A percentile compares a stretch with the other conserved stretches of the same genome.
Evolutionary conservation across 2,888 invertebrate genomes (phyloP).

Genomic region (Cheilosia pagana): DNA sequence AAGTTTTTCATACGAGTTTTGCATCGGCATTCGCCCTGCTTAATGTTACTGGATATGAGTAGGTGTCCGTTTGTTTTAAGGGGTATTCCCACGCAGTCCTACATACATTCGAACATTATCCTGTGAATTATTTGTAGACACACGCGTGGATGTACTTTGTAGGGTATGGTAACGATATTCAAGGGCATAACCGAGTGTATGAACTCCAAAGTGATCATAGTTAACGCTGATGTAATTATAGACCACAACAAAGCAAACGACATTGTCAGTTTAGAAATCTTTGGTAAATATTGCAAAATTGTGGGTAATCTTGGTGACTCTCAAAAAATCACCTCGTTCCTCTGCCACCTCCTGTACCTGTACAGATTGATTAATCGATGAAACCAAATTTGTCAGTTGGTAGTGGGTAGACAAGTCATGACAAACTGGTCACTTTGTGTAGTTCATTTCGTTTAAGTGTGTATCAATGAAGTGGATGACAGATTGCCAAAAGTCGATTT

Average conservation of each 20-base stretch:
- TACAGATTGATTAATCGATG: neutral
- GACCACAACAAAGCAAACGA: no score
- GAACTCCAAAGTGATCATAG: neutral
- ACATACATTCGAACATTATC: neutral
- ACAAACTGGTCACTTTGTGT: neutral
- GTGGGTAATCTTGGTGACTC: no score
- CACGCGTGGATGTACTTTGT: neutral
- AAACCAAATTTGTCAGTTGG: neutral
- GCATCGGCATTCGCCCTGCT: neutral
- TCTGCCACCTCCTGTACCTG: neutral
- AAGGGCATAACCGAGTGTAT: neutral
- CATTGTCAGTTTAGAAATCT: no score
- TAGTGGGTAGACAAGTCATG: neutral
- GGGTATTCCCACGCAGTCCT: neutral
- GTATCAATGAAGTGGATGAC: neutral
- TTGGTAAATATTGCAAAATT: no score
- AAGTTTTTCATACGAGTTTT: neutral
- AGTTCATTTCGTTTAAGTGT: neutral
- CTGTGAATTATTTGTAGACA: neutral
- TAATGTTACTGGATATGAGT: conserved; percentile 2
- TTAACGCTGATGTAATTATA: neutral
- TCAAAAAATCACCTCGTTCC: neutral
- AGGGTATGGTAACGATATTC: neutral
- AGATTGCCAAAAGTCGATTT: neutral
- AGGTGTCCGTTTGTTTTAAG: neutral